Base-by-base conservation (phyloP, 2,888 invertebrate genomes). In the Tetanocera ferruginea region DNA sequence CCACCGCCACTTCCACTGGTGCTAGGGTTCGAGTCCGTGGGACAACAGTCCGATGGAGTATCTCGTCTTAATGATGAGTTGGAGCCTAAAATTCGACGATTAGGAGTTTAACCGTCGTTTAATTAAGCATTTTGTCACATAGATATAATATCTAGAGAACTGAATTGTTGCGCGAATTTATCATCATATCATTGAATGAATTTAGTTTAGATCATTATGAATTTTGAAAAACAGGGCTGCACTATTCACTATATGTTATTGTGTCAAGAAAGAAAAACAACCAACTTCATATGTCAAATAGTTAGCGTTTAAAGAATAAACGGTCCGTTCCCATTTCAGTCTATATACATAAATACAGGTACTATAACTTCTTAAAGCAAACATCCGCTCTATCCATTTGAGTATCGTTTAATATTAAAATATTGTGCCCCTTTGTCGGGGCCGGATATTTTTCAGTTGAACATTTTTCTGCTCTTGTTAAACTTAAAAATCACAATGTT, bases 1-100 rank as follows among this genome's bases (percentile, higher is more conserved):
- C 82, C 81, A 70, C 86, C 84, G 83, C 87, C 85, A 83, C 86
- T 83, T 81, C 87, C 85, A 84, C 87, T 86, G 74, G 84, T 83
- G 77, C 85, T 85, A 64, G 84, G 83, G 78, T 85, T 84, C 67
- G 86, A 85, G 80, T 85, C 85, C 71, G 85, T 84, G 81, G 84
- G 85, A 78, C 84, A 85, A 80, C 85, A 85, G 78, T 85, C 85
- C 72, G 86, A 86, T 82, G 85, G 84, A 75, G 85, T 85, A 72
- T 83, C 85, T 69, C 85, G 84, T 80, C 83, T 82, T 74, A 85
- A 73, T 57, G 84, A 82, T 75, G 82, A 84, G 80, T 79, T 81
- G 31, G 76, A 76, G 76, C 82, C 82, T 82, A 80, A 79, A 81
- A 81, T 76, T 52, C 74, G 64, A 72, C 64, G 52, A 75, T 19